Percentiles rank a stretch among this genome's conserved stretches.
Conservation (phyloP, 2,888 invertebrate species). For the Dendrolimus houi region DNA sequence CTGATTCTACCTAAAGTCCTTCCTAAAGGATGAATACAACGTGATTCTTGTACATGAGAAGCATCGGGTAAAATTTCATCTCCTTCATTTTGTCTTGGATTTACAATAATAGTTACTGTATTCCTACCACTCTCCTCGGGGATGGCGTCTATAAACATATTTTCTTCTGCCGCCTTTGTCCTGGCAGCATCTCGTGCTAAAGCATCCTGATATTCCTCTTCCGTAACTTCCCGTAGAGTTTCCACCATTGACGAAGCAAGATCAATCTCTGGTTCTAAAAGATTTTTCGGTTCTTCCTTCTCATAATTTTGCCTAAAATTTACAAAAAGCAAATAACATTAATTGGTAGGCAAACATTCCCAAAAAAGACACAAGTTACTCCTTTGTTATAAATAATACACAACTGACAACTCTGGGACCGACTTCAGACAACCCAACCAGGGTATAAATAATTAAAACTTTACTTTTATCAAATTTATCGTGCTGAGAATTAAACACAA, state of each 20-base stretch:
- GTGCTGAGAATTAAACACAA: too few species aligned
- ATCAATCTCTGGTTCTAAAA: constrained; percentile 59
- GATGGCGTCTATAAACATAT: constrained; percentile 18
- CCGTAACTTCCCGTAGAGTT: constrained; percentile 55
- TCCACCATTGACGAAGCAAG: constrained; percentile 59
- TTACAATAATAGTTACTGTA: constrained; percentile 42
- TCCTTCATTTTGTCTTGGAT: constrained; percentile 22
- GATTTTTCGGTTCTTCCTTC: constrained; percentile 44
- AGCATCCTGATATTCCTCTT: constrained; percentile 58
- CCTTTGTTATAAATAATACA: too few species aligned
- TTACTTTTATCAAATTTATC: too few species aligned
- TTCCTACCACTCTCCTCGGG: constrained; percentile 35
- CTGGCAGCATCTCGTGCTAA: constrained; percentile 53
- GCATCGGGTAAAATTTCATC: constrained; percentile 29
- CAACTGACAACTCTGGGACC: too few species aligned
- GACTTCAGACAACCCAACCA: too few species aligned
- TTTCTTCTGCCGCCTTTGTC: constrained; percentile 15
- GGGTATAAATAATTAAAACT: too few species aligned
- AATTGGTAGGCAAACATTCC: too few species aligned
- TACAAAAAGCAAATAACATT: too few species aligned
- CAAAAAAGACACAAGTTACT: too few species aligned
- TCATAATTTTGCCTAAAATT: constrained; percentile 28
- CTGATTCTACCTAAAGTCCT: constrained; percentile 14
- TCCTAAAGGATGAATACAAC: constrained; percentile 31
- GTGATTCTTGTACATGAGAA: constrained; percentile 39